These are phyloP conservation scores for Lanistes nyassanus DNA, from an alignment of 1,140 invertebrate species.

Conservation along the genomic window DNA sequence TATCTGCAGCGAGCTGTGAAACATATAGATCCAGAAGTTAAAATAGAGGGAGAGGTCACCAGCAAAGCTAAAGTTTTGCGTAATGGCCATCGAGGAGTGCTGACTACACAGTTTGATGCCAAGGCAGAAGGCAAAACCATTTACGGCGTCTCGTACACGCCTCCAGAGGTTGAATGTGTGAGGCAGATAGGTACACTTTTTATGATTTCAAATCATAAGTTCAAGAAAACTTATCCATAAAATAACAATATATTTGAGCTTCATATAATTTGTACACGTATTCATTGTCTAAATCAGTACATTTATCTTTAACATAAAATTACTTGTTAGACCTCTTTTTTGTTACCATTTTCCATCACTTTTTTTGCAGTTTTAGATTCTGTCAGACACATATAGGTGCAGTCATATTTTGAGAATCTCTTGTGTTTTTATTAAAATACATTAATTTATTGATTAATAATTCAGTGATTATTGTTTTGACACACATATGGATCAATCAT, in stretches of 20 bases:
- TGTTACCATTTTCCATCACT: no score
- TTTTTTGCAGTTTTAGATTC: no score
- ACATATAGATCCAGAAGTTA: slow-evolving; percentile 18
- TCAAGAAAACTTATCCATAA: neutral
- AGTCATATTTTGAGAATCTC: no score
- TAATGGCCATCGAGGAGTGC: slow-evolving; percentile 57
- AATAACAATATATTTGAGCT: neutral
- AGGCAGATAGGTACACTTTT: slow-evolving; percentile 45
- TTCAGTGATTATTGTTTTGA: no score
- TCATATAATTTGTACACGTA: neutral
- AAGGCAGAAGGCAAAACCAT: slow-evolving; percentile 54
- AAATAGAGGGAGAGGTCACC: slow-evolving; percentile 33
- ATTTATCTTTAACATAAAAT: neutral
- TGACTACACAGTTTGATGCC: slow-evolving; percentile 53
- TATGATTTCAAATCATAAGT: neutral
- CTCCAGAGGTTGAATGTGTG: slow-evolving; percentile 47
- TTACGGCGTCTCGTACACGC: slow-evolving; percentile 55
- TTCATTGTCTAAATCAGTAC: neutral
- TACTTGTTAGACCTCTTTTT: neutral
- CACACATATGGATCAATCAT: no score
- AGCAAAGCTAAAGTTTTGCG: slow-evolving; percentile 53
- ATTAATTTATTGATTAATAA: no score
- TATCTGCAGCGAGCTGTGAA: slow-evolving; percentile 21
- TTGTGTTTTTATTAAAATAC: no score
- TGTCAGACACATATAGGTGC: no score